These are phyloP conservation scores for Siphamia tubifer DNA, from an alignment of 2,113 vertebrate genomes.

Conservation along the genomic window DNA sequence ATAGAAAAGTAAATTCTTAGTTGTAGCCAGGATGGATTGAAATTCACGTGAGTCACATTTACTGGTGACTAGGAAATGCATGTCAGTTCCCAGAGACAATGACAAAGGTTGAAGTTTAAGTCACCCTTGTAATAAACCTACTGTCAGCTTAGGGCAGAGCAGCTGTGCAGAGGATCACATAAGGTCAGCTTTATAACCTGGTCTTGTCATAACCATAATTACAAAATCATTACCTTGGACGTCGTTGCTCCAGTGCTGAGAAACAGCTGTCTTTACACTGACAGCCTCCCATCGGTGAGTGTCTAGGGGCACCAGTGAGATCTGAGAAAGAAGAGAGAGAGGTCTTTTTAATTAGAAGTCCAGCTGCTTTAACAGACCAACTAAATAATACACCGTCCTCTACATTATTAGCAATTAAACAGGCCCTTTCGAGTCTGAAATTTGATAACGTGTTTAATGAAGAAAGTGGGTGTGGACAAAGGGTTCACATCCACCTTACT, in stretches of 20 bases:
- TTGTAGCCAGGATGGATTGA: background rate
- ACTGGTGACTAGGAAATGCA: conserved; percentile 4
- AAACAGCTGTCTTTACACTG: conserved; percentile 67
- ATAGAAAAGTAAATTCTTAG: background rate
- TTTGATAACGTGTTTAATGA: background rate
- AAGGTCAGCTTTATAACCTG: conserved; percentile 44
- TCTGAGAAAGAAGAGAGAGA: conserved; percentile 40
- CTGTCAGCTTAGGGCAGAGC: conserved; percentile 29
- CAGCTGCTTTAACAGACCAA: background rate
- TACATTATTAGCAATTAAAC: background rate
- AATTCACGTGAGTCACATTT: background rate
- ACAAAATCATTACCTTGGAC: conserved; percentile 48
- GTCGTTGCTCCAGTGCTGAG: conserved; percentile 31
- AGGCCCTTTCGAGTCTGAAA: background rate
- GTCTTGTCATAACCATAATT: conserved; percentile 66
- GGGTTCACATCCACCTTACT: too few relatives aligned
- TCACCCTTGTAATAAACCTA: conserved; percentile 40
- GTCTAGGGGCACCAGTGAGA: background rate
- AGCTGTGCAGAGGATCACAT: conserved; percentile 48
- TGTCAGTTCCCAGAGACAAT: conserved; percentile 22
- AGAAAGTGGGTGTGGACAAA: too few relatives aligned
- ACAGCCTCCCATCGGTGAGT: conserved; percentile 29
- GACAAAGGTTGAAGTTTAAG: background rate
- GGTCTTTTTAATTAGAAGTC: conserved; percentile 46
- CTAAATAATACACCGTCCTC: background rate